Base-by-base conservation (phyloP, 2,888 invertebrate genomes). In the Heliconius ismenius region DNA sequence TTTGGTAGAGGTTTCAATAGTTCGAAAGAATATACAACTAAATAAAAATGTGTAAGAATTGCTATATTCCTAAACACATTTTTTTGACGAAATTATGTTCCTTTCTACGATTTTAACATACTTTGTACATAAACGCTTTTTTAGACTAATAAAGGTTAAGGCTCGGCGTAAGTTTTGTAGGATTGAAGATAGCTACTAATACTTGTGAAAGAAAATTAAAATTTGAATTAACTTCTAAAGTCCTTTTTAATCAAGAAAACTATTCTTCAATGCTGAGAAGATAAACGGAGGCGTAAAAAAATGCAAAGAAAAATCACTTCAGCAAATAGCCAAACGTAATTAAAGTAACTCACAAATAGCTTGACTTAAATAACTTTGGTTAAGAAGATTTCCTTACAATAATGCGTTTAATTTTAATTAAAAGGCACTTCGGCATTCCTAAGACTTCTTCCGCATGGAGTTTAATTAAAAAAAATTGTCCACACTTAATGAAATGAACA, bases 331-430 rank as follows among this genome's bases (percentile, higher is more conserved):
- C 1, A 65, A 65, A 36, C 65, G 24, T 65, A 65, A 65, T 39
- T 54, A 54, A 58, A 58, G 3, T 58, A 24, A 58, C 15, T 15
- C 49, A 58, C 32, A 58, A 70, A 70, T 32, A 58, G 11, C 15
- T n/a, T 32, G 49, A 10, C 58, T 70, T 32, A 32, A 70, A 58
- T 54, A 70, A 32, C 70, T 36, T 58, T 3, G 58, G 32, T 58
- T 72, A 39, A 65, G 49, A 54, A 70, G 70, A 72, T 58, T 76
- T 26, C 26, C 43, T 70, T 24, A 72, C 76, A 65, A 67, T 72
- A 36, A 75, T 62, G 62, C 68, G 75, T 75, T 75, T 75, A 75
- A 75, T 69, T 75, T 75, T 75, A 75, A 75, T 75, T 75, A 75
- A 75, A 75, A 69, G 60, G 39, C 75, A 75, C 62, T 69, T 75